A percentile compares a stretch with the other conserved stretches of the same genome.
phyloP scores from a whole-genome alignment of 2,888 invertebrate species.

The Tortrix viridana region DNA sequence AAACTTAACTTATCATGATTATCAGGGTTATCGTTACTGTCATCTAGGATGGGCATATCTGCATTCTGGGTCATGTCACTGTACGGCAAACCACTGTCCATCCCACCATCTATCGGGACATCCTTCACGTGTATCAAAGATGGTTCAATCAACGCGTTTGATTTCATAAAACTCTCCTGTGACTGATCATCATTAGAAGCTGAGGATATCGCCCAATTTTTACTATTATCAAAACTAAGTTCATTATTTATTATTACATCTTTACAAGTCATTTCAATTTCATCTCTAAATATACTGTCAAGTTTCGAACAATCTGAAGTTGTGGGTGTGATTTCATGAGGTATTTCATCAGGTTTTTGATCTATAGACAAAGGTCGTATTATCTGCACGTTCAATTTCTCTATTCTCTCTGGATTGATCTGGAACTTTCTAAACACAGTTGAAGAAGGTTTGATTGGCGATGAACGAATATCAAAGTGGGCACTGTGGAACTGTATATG shows the following conservation, averaged over 20 bases:
- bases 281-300: slow-evolving; percentile 61
- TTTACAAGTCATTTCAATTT: slow-evolving; percentile 56
- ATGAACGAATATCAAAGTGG: slow-evolving; percentile 77
- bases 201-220: slow-evolving; percentile 63
- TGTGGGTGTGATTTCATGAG: slow-evolving; percentile 40
- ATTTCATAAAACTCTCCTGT: slow-evolving; percentile 62
- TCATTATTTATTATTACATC: slow-evolving; percentile 55
- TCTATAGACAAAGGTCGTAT: slow-evolving; percentile 63
- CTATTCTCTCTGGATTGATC: slow-evolving; percentile 69
- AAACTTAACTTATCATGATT: slow-evolving; percentile 36
- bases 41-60: slow-evolving; percentile 27
- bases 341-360: slow-evolving; percentile 38
- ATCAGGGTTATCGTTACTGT: slow-evolving; percentile 41
- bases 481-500: slow-evolving; percentile 71
- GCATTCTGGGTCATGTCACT: slow-evolving; percentile 12
- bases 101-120: slow-evolving; percentile 42
- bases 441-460: slow-evolving; percentile 74
- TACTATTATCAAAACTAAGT: slow-evolving; percentile 50
- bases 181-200: slow-evolving; percentile 55
- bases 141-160: slow-evolving; percentile 62
- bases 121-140: slow-evolving; percentile 62
- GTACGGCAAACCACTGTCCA: slow-evolving; percentile 9
- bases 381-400: slow-evolving; percentile 66
- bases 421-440: slow-evolving; percentile 74
- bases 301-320: slow-evolving; percentile 44